Evolutionary conservation across 1,140 invertebrate species (phyloP).

Genomic region (Drosophila seguyi): DNA sequence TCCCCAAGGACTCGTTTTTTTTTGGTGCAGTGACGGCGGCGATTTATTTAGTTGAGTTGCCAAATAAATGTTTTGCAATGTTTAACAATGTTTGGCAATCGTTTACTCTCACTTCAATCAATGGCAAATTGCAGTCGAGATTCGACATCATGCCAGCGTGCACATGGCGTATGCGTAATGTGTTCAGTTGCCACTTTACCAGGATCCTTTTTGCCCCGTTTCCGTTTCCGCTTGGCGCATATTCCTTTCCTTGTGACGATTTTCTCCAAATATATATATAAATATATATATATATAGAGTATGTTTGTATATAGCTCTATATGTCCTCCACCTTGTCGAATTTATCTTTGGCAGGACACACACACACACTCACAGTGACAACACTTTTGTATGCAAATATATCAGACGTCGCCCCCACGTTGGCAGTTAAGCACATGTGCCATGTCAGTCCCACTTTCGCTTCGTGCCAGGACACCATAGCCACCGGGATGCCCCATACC

Average conservation of each 20-base stretch:
- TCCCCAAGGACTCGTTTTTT: constrained; percentile 17
- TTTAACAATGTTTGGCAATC: constrained; percentile 45
- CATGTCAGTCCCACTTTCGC: constrained; percentile 22
- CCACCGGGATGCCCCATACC: constrained; percentile 7
- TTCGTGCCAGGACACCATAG: constrained; percentile 10
- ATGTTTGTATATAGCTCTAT: constrained; percentile 3
- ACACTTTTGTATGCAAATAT: constrained; percentile 72
- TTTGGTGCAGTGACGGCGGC: not conserved
- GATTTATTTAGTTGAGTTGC: constrained; percentile 13
- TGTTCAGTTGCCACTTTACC: not conserved
- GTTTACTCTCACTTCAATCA: constrained; percentile 35
- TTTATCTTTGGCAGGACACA: constrained; percentile 59
- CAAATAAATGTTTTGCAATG: constrained; percentile 32
- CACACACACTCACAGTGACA: constrained; percentile 28
- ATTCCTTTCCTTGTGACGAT: not conserved
- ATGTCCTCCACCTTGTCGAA: constrained; percentile 47
- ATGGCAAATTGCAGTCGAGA: constrained; percentile 35
- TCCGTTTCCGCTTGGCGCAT: not conserved
- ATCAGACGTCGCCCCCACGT: constrained; percentile 50
- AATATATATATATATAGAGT: not conserved
- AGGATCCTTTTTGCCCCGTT: not conserved
- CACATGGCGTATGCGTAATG: constrained; percentile 40
- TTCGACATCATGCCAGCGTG: not conserved
- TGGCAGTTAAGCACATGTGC: constrained; percentile 72
- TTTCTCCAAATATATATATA: not conserved